Evolutionary conservation across 2,797 vertebrate genomes (phyloP).

Genomic region (Pyrocephalus nanus): DNA sequence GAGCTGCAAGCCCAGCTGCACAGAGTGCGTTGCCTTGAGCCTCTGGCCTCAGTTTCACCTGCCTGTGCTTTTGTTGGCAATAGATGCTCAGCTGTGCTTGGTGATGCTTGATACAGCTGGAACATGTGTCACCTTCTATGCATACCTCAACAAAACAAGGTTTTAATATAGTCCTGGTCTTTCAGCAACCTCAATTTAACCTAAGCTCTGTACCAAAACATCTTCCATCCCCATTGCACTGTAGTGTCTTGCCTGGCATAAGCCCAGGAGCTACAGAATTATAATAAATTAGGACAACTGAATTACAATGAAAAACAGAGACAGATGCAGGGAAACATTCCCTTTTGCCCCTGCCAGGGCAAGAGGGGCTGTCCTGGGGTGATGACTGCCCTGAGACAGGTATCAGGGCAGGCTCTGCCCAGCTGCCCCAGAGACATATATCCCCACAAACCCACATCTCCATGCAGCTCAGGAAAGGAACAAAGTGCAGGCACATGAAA

Average conservation of each 20-base stretch:
- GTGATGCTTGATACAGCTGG: background rate
- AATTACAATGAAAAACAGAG: background rate
- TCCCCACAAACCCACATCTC: background rate
- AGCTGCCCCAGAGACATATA: rapidly evolving
- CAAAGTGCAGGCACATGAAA: background rate
- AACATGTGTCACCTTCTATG: rapidly evolving
- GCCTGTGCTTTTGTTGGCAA: background rate
- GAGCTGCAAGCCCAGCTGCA: rapidly evolving
- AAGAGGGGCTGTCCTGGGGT: background rate
- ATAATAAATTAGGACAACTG: background rate
- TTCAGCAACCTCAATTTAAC: background rate
- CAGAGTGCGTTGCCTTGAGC: rapidly evolving
- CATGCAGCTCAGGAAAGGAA: background rate
- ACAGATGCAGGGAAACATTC: background rate
- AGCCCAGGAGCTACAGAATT: background rate
- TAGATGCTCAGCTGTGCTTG: background rate
- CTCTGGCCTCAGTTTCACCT: background rate
- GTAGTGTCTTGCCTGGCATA: background rate
- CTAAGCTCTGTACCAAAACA: background rate
- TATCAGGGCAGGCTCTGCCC: background rate
- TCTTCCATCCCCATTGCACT: background rate
- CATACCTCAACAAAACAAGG: background rate
- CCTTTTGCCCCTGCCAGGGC: background rate
- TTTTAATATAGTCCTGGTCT: background rate
- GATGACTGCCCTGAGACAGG: background rate